Evolutionary conservation across 2,888 invertebrate species (phyloP), one percentile per base, ranked within the genome.

Genomic region (Dicranocentrus wangi): DNA sequence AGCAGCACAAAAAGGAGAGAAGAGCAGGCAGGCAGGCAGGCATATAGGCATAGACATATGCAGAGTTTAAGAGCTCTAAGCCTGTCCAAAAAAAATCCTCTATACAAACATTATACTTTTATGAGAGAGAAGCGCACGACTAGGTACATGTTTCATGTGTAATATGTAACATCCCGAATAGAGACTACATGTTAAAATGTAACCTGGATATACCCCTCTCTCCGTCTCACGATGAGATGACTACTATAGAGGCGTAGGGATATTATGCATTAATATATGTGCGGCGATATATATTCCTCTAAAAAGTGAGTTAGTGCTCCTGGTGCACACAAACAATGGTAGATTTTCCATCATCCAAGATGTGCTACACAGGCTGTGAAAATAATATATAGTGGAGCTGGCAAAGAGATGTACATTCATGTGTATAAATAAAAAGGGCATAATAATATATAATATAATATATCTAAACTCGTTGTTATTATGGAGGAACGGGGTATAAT

Each of bases 351-450:
- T 10, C 15, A n/a, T 25, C 10, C 3, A 21, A 23, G 61, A 55
- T 39, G 39, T 61, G 32, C 32, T 10, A 28, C 32, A 61, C 21
- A 47, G 47, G 47, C 47, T 39, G 39, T 8, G 39, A 39, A 8
- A 51, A 51, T 8, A 2, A 17, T 32, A 32, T 5, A 39, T 13
- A 63, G 10, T 55, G 55, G 25, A 5, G 39, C 15, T 2, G 13
- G 23, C 39, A 65, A 42, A n/a, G 17, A 63, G 68, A 76, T 76
- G 75, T 76, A 76, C 75, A 60, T 76, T 60, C 75, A 68, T 76
- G 68, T 32, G 39, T 32, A 28, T 3, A 13, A 39, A 13, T 39
- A 13, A 39, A 13, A 17, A 8, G 3, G 7, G 17, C 10, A 51
- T 51, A 5, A 8, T 51, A 5, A 51, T 17, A n/a, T 51, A n/a